Evolutionary conservation across 2,797 vertebrate genomes (phyloP), one percentile per base, ranked within the genome.

Genomic region (Sardinella longiceps): DNA sequence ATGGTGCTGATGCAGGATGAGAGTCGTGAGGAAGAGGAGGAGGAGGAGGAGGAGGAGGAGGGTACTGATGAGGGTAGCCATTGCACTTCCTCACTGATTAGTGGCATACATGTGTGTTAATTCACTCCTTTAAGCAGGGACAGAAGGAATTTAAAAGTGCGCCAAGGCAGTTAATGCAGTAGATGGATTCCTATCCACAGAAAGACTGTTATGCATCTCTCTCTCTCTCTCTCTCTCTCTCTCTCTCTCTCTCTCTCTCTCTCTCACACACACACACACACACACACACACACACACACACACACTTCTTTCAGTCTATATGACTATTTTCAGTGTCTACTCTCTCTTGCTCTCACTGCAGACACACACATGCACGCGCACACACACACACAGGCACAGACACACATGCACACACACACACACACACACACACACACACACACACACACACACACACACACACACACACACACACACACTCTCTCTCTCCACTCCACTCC

Each of bases 281-380:
- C n/a, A n/a, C n/a, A n/a, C 7, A 3, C 46, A 46, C 46, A 46
- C 46, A 48, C 46, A 48, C 46, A 48, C 9, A 48, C 46, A 48
- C 46, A 48, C 84, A 85, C 87, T 43, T 43, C 43, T 0, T 81
- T 88, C 83, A 85, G 20, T 56, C 20, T 56, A 23, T 51, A 51
- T 56, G 1, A 74, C 43, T 74, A 11, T 23, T 30, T 43, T 56
- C 45, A 30, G n/a, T 56, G n/a, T n/a, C n/a, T n/a, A n/a, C 53
- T 56, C 20, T 56, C 20, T n/a, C 53, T n/a, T n/a, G n/a, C n/a
- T 56, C 53, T 53, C 18, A 5, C 20, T 23, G 43, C 43, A 43
- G 2, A 53, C 51, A 53, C 51, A 53, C 51, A 23, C 51, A 53
- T n/a, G n/a, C n/a, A n/a, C n/a, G n/a, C n/a, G n/a, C 2, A 53